Evolutionary conservation across 2,113 vertebrate genomes (phyloP), one percentile per base, ranked within the genome.

Genomic region (Riparia riparia): DNA sequence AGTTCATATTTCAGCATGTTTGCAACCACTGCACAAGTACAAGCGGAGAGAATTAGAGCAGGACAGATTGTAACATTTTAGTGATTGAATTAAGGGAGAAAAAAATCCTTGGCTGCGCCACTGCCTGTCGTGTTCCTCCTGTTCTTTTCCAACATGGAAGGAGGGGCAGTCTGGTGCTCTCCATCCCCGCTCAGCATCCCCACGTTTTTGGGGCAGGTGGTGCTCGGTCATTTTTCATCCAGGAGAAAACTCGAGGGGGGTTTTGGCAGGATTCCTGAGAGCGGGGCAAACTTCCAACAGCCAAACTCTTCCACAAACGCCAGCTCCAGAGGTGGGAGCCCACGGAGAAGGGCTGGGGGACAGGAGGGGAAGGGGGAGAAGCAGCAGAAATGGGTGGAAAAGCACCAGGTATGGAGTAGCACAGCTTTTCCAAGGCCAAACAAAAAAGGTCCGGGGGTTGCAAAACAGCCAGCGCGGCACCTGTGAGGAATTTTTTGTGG

Each of bases 1-100:
- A 96, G 90, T 95, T 93, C 79, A 2, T 56, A 93, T 93, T 93
- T 86, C 95, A 92, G 90, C 85, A 1, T 56, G 85, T 92, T 90
- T 81, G 93, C 85, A 70, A 82, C 90, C 73, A 4, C 90, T 76
- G 82, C 93, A 69, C 85, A 29, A 70, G 80, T 34, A 77, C 91
- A 71, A 91, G 85, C 17, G 71, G 81, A 41, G 93, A 31, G 94
- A 95, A 91, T 88, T 81, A 91, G 15, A 88, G 42, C 71, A 21
- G 78, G 74, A 65, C 58, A 81, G 84, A 95, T 85, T 68, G 57
- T 16, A 89, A 87, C 42, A 31, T 69, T 89, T 39, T 19, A 56
- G 64, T 4, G 88, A 89, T 25, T n/a, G 73, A 85, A 81, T 92
- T 82, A 69, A 77, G 63, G 79, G 42, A 31, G 15, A 58, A 37